These are phyloP conservation scores for Phoebastria nigripes DNA, from an alignment of 2,797 vertebrate species.

Conservation along the genomic window DNA sequence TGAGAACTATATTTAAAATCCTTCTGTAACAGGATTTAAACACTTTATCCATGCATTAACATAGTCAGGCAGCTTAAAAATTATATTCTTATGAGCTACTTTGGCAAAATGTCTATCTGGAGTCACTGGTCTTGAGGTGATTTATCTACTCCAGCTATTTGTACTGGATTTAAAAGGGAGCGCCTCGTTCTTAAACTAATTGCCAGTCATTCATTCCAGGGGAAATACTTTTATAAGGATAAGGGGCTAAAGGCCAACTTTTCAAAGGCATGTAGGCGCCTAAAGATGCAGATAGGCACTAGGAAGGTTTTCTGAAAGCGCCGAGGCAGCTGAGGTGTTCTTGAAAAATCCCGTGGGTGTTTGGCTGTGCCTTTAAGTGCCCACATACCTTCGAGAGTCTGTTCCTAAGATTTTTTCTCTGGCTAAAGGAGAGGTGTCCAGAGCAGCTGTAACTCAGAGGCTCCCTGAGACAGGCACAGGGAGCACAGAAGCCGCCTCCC, in stretches of 20 bases:
- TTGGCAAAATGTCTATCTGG: constrained; percentile 6
- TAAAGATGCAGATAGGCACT: neutral
- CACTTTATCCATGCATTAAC: neutral
- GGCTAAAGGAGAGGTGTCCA: neutral
- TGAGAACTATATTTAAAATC: neutral
- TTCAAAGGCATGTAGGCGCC: neutral
- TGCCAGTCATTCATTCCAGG: constrained; percentile 7
- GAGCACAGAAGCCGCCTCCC: neutral
- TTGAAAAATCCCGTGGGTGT: neutral
- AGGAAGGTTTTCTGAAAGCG: neutral
- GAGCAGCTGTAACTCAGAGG: neutral
- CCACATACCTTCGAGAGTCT: neutral
- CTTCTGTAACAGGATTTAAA: neutral
- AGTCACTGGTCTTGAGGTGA: neutral
- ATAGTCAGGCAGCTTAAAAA: constrained; percentile 21
- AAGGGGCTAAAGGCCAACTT: constrained; percentile 29
- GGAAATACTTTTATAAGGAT: constrained; percentile 37
- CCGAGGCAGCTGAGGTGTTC: neutral
- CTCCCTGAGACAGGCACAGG: rapidly evolving
- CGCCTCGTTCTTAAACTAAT: constrained; percentile 4
- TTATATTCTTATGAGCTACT: neutral
- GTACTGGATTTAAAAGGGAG: constrained; percentile 49
- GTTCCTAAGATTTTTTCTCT: neutral
- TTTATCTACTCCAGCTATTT: constrained; percentile 36
- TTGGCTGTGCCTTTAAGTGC: neutral